Conservation (phyloP, 2,888 invertebrate genomes). For the Lysandra bellargus region DNA sequence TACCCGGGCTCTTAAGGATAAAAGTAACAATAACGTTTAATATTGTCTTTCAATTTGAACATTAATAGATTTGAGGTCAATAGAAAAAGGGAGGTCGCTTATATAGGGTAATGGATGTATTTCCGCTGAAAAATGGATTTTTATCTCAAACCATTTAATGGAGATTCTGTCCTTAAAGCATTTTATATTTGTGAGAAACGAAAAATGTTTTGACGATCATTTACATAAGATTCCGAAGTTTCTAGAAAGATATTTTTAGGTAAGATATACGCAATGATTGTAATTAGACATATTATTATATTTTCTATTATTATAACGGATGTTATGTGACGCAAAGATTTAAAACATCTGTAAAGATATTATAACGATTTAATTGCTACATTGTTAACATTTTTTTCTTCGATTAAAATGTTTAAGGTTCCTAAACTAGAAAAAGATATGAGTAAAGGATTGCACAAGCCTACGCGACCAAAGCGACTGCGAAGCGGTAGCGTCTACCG, state of each 20-base stretch:
- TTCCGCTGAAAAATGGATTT: conserved; percentile 29
- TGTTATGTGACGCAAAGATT: no score
- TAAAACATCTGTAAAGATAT: no score
- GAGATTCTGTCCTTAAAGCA: conserved; percentile 18
- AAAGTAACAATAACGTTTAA: background rate
- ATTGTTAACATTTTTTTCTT: no score
- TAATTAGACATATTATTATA: no score
- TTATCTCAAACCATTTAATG: conserved; percentile 8
- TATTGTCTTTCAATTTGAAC: conserved; percentile 19
- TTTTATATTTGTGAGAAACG: conserved; percentile 16
- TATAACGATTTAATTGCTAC: no score
- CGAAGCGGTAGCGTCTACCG: no score
- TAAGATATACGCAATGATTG: background rate
- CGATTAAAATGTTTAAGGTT: no score
- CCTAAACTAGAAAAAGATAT: no score
- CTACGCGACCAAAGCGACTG: no score
- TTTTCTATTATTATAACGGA: no score
- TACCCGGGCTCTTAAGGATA: no score
- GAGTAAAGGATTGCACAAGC: no score
- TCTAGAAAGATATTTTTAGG: background rate
- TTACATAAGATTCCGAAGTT: background rate
- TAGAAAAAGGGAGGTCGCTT: conserved; percentile 10
- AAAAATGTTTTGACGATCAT: conserved; percentile 14
- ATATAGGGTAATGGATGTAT: conserved; percentile 29
- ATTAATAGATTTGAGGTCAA: conserved; percentile 19